Conservation (phyloP, 1,140 invertebrate genomes). For the Micrasema longulum region DNA sequence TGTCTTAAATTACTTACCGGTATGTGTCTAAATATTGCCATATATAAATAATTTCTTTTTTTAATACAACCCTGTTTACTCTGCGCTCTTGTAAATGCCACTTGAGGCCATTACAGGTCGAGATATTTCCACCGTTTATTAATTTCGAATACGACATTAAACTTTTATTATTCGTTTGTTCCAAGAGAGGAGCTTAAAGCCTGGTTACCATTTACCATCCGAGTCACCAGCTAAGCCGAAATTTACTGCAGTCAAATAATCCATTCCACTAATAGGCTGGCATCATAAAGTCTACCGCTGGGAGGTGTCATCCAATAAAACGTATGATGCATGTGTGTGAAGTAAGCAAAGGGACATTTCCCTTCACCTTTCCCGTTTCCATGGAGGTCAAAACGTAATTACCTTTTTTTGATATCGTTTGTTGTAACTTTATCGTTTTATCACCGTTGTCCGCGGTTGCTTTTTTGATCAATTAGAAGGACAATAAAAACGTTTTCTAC, state of each 20-base stretch:
- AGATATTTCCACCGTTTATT: slow-evolving; percentile 34
- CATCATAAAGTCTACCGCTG: slow-evolving; percentile 26
- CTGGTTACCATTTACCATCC: neutral
- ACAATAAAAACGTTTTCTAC: too few species aligned
- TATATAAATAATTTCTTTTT: too few species aligned
- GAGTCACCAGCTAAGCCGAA: neutral
- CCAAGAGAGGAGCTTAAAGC: neutral
- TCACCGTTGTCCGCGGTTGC: too few species aligned
- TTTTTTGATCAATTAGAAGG: too few species aligned
- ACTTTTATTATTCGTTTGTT: slow-evolving; percentile 35
- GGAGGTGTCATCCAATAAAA: slow-evolving; percentile 32
- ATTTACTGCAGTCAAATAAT: slow-evolving; percentile 29
- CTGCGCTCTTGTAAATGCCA: neutral
- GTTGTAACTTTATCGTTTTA: too few species aligned
- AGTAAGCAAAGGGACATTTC: slow-evolving; percentile 5
- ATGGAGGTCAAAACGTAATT: neutral
- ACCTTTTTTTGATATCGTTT: slow-evolving; percentile 17
- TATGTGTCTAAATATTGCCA: too few species aligned
- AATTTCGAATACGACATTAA: slow-evolving; percentile 40
- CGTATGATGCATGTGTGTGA: slow-evolving; percentile 20
- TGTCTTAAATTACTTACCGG: too few species aligned
- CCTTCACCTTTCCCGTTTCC: neutral
- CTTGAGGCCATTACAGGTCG: neutral
- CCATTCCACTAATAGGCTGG: slow-evolving; percentile 31
- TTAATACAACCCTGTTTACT: too few species aligned